These are phyloP conservation scores for Pinctada fucata DNA, from an alignment of 2,888 invertebrate species.

Conservation along the genomic window DNA sequence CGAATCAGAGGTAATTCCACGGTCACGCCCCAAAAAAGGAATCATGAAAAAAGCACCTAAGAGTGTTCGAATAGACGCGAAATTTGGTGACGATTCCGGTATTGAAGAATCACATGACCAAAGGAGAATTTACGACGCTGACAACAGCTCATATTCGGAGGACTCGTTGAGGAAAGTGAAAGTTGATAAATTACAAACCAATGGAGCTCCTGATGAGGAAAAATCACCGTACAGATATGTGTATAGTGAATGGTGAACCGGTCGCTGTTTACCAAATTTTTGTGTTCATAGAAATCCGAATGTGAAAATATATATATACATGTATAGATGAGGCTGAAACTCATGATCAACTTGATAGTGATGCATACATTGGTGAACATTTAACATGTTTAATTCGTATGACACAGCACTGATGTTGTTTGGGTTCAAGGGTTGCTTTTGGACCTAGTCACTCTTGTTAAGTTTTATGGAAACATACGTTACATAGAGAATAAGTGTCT, in stretches of 20 bases:
- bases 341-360: too few relatives aligned
- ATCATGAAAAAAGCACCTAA: background rate
- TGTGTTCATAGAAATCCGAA: too few relatives aligned
- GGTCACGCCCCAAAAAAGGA: background rate
- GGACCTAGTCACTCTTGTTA: too few relatives aligned
- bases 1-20: background rate
- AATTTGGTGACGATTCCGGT: background rate
- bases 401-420: too few relatives aligned
- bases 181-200: background rate
- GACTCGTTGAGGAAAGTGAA: background rate
- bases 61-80: background rate
- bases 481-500: too few relatives aligned
- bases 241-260: conserved; percentile 11
- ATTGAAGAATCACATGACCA: background rate
- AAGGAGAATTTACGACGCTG: background rate
- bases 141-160: background rate
- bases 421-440: too few relatives aligned
- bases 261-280: background rate
- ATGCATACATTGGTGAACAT: too few relatives aligned
- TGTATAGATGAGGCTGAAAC: too few relatives aligned
- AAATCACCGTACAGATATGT: conserved; percentile 18
- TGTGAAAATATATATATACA: too few relatives aligned
- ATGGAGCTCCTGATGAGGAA: background rate
- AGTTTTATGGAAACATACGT: too few relatives aligned
- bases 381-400: too few relatives aligned